Conservation (phyloP, 2,113 vertebrate species). For the Plecotus auritus region DNA sequence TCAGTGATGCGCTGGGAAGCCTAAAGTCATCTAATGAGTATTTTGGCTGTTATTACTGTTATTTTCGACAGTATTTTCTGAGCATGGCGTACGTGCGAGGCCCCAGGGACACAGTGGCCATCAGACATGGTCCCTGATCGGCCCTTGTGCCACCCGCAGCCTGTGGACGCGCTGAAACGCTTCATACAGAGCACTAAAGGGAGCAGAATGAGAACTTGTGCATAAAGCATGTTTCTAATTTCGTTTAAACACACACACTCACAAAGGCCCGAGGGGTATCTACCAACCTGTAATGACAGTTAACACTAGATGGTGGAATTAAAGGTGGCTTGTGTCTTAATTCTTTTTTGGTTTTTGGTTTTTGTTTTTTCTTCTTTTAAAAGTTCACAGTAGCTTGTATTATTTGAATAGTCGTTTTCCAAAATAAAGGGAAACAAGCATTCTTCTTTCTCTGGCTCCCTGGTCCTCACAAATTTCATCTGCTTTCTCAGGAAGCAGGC, state of each 20-base stretch:
- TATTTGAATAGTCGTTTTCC: slow-evolving; percentile 39
- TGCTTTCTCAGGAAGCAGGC: neutral
- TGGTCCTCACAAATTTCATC: neutral
- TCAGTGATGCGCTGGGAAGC: neutral
- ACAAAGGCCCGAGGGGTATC: slow-evolving; percentile 37
- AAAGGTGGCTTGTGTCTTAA: slow-evolving; percentile 38
- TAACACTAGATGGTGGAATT: neutral
- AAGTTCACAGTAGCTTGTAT: slow-evolving; percentile 27
- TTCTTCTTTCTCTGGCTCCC: neutral
- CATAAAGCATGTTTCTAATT: slow-evolving; percentile 59
- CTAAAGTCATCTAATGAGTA: neutral
- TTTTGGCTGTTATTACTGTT: neutral
- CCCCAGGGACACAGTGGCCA: neutral
- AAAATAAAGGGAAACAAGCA: slow-evolving; percentile 41
- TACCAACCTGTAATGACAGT: neutral
- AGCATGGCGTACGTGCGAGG: neutral
- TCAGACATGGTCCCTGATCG: neutral
- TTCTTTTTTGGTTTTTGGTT: neutral
- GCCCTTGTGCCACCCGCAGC: neutral
- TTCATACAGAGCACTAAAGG: slow-evolving; percentile 44
- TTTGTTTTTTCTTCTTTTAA: neutral
- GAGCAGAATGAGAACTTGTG: slow-evolving; percentile 48
- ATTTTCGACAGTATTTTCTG: neutral
- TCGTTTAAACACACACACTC: slow-evolving; percentile 62
- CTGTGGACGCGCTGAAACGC: neutral